phyloP scores from a whole-genome alignment of 2,113 vertebrate species.

The Sakesphorus luctuosus region DNA sequence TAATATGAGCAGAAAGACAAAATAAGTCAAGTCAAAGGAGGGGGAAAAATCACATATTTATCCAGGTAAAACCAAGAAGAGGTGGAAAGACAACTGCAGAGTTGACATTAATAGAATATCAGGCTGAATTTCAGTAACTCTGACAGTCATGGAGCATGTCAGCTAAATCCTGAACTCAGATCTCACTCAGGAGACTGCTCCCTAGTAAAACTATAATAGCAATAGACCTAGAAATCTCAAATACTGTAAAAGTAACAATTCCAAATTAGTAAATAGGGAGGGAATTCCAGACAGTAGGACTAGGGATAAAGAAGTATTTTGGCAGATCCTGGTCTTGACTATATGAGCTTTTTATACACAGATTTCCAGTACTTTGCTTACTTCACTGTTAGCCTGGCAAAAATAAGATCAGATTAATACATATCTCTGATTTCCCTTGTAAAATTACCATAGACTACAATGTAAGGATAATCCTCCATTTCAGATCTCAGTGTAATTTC shows the following conservation, averaged over 20 bases:
- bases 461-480: neutral
- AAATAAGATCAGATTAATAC: neutral
- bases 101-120: neutral
- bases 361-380: neutral
- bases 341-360: neutral
- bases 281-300: slow-evolving; percentile 51
- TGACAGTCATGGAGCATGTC: neutral
- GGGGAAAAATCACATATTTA: fast-evolving
- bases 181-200: slow-evolving; percentile 21
- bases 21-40: neutral
- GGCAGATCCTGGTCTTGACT: slow-evolving; percentile 13
- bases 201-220: slow-evolving; percentile 42
- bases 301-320: neutral
- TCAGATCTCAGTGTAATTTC: neutral
- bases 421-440: neutral
- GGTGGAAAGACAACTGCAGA: neutral
- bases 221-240: slow-evolving; percentile 29
- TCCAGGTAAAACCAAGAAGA: neutral
- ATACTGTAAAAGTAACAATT: slow-evolving; percentile 22
- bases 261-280: neutral
- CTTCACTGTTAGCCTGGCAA: neutral
- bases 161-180: slow-evolving; percentile 41
- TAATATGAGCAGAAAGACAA: neutral
- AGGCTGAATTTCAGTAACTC: neutral
- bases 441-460: neutral